Evolutionary conservation across 2,888 invertebrate species (phyloP), one percentile per base, ranked within the genome.

Genomic region (Leucoptera coffeella): DNA sequence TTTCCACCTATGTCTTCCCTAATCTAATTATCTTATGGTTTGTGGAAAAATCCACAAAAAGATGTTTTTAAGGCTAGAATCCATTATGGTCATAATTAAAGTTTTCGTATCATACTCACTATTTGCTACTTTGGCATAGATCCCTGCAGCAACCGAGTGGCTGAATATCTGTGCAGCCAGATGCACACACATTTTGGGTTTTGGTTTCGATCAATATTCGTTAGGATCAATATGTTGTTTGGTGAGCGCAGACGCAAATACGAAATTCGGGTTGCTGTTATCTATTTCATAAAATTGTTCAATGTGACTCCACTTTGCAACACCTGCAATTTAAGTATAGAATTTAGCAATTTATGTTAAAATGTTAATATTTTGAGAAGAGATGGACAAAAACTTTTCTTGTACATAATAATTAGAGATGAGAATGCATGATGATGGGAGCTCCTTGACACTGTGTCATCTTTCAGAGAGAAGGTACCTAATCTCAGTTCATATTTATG

Each of bases 361-460:
- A 19, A 19, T 3, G 19, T 19, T 9, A 19, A 9, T 19, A n/a
- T 9, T 19, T 9, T n/a, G 9, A 19, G 10, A 19, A 19, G n/a
- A 10, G 19, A 10, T 27, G 24, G 31, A 35, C 23, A 33, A 13
- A 11, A 37, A 32, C 27, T 38, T 22, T 23, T 38, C 34, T 25
- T 33, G 32, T 22, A 33, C 12, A 28, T 34, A 35, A 4, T 31
- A 19, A 25, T 36, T 35, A 34, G 26, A 10, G 32, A 31, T 25
- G 34, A 38, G 27, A 36, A 35, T 2, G 36, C 11, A 12, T 36
- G 14, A 29, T 36, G 38, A 15, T 36, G 36, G 7, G 32, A 15
- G 15, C 36, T 34, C 12, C 30, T 30, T 2, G 33, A 12, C 14
- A 31, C 23, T 1, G 30, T 26, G 25, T 35, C 30, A 30, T 35